Evolutionary conservation across 2,113 vertebrate genomes (phyloP), one percentile per base, ranked within the genome.

Genomic region (Anser brachyrhynchus): DNA sequence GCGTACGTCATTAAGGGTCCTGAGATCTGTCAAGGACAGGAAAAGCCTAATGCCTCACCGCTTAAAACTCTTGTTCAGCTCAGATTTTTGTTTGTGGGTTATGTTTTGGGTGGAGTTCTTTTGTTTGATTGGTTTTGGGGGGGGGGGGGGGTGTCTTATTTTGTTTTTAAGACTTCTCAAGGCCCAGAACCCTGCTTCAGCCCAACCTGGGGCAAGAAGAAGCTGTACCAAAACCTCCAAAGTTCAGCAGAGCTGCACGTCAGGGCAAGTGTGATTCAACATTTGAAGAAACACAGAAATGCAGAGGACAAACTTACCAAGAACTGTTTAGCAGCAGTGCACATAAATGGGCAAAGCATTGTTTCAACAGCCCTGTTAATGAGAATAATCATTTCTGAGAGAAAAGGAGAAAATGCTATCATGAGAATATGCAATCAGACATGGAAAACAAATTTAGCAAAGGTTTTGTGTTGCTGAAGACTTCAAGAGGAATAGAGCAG

Each of bases 311-410:
- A 21, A 39, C 22, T 9, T 35, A 3, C 8, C 7, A 21, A 59
- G 43, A 66, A 15, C 15, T 9, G 13, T 11, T 39, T 26, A 46
- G 17, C 58, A 49, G n/a, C 41, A 51, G 35, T 1, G 0, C 1
- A 2, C 16, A 2, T 58, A 26, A 25, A 11, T 5, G 1, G 49
- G 22, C n/a, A 51, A 16, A 57, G 35, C 1, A 18, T 5, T 8
- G 2, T 19, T 70, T 29, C n/a, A 37, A 21, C 18, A 9, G 29
- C 4, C 41, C 26, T 1, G 0, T 49, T 71, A 26, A 54, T 26
- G 9, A 7, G n/a, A 49, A 19, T 5, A 39, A 14, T 25, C 14
- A 11, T 10, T 62, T 17, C 59, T 43, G 43, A 49, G 28, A 70
- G 11, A 51, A 51, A 49, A 73, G n/a, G 49, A 71, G n/a, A 66